Percentiles rank a stretch among this genome's conserved stretches.
Conservation (phyloP, 2,113 vertebrate species). For the Xiphophorus maculatus region DNA sequence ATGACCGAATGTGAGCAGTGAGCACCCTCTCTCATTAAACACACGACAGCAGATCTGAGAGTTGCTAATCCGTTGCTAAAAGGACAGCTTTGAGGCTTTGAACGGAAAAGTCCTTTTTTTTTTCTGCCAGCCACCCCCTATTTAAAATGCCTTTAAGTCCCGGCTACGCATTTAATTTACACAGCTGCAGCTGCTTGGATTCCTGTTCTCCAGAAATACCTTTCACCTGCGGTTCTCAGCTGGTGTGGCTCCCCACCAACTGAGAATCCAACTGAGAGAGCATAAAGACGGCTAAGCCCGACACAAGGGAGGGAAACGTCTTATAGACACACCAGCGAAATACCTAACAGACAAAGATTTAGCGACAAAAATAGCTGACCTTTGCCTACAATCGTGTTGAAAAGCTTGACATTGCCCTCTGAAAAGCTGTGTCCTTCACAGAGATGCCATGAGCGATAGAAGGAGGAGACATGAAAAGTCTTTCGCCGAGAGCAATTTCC, state of each 20-base stretch:
- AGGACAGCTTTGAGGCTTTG: slow-evolving; percentile 30
- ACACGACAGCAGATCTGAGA: slow-evolving; percentile 40
- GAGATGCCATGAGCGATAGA: slow-evolving; percentile 24
- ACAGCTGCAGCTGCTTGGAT: slow-evolving; percentile 8
- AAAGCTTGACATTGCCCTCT: slow-evolving; percentile 24
- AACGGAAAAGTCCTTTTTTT: slow-evolving; percentile 17
- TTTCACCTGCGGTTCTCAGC: slow-evolving; percentile 32
- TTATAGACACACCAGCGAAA: neutral
- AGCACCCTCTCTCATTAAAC: slow-evolving; percentile 47
- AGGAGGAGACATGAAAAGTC: neutral
- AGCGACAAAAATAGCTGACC: slow-evolving; percentile 1
- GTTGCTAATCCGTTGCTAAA: slow-evolving; percentile 50
- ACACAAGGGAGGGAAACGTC: slow-evolving; percentile 1
- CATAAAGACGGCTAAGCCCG: neutral
- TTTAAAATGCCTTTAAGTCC: slow-evolving; percentile 24
- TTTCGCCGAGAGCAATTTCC: slow-evolving; percentile 4
- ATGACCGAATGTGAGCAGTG: slow-evolving; percentile 35
- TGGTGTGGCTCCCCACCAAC: slow-evolving; percentile 5
- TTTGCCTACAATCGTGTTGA: slow-evolving; percentile 16
- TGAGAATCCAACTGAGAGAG: slow-evolving; percentile 3
- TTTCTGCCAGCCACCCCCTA: slow-evolving; percentile 16
- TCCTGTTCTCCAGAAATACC: slow-evolving; percentile 23
- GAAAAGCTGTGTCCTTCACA: slow-evolving; percentile 40
- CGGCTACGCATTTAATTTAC: slow-evolving; percentile 24
- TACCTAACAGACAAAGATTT: slow-evolving; percentile 23